Evolutionary conservation across 2,797 vertebrate species (phyloP).

Genomic region (Scolopax bukidnonensis): DNA sequence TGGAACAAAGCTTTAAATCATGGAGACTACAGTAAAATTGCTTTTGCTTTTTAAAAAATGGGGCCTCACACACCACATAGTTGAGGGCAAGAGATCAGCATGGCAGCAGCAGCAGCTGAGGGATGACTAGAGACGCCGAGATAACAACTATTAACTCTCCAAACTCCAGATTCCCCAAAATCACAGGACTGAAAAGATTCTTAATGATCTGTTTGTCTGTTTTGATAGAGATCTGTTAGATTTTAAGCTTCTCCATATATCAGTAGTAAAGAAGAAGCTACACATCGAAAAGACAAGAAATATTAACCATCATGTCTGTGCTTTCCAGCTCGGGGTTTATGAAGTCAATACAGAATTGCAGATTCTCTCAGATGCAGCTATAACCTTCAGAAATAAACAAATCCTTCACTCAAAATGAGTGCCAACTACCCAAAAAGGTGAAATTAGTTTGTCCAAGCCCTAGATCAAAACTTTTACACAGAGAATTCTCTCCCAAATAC

Average conservation of each 20-base stretch:
- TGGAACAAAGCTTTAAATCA: constrained; percentile 70
- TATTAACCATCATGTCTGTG: neutral
- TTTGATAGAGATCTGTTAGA: neutral
- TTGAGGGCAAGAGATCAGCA: constrained; percentile 3
- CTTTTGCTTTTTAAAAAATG: constrained; percentile 56
- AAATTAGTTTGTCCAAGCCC: neutral
- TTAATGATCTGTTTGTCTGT: neutral
- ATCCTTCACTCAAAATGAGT: neutral
- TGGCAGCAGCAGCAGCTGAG: neutral
- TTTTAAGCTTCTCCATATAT: neutral
- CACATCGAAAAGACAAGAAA: neutral
- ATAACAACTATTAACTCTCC: constrained; percentile 4
- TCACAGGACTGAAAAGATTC: neutral
- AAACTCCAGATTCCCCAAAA: neutral
- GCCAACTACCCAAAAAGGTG: neutral
- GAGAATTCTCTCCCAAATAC: neutral
- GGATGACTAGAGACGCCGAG: neutral
- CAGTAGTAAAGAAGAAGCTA: neutral
- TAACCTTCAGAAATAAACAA: neutral
- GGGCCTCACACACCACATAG: neutral
- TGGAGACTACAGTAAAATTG: constrained; percentile 44
- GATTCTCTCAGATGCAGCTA: neutral
- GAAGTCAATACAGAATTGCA: neutral
- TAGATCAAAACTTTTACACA: neutral
- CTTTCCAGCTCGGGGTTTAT: neutral